These are phyloP conservation scores for Tympanuchus pallidicinctus DNA, from an alignment of 2,113 vertebrate species.

Conservation along the genomic window DNA sequence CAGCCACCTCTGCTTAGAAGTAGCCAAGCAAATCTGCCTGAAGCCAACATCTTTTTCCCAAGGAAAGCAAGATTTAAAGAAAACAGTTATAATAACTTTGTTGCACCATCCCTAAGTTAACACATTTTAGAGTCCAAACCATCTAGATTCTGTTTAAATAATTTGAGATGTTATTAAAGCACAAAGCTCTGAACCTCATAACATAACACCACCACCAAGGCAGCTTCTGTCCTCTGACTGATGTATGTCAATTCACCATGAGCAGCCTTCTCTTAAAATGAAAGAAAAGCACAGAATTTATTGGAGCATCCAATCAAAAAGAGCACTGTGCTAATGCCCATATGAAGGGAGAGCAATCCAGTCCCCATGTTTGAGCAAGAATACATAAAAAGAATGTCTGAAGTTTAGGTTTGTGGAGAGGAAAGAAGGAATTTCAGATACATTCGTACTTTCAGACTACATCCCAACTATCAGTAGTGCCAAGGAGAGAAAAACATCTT, in stretches of 20 bases:
- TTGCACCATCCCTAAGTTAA: background rate
- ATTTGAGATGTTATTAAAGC: background rate
- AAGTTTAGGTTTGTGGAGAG: background rate
- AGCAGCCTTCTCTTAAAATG: background rate
- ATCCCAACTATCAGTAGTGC: background rate
- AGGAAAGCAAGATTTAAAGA: conserved; percentile 7
- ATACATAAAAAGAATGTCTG: background rate
- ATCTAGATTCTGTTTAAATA: background rate
- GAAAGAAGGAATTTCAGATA: background rate
- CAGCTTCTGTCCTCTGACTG: background rate
- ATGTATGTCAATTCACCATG: background rate
- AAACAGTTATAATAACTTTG: rapidly evolving
- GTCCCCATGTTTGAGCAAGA: background rate
- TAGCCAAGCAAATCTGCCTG: background rate
- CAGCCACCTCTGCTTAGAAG: background rate
- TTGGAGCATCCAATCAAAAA: background rate
- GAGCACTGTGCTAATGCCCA: background rate
- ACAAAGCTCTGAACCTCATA: background rate
- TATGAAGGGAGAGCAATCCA: background rate
- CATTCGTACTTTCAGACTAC: background rate
- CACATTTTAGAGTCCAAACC: background rate
- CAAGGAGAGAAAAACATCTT: background rate
- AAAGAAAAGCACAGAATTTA: background rate
- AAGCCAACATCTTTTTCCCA: background rate
- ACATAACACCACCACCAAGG: background rate